Base-by-base conservation (phyloP, 2,888 invertebrate species). In the Microdon myrmicae region DNA sequence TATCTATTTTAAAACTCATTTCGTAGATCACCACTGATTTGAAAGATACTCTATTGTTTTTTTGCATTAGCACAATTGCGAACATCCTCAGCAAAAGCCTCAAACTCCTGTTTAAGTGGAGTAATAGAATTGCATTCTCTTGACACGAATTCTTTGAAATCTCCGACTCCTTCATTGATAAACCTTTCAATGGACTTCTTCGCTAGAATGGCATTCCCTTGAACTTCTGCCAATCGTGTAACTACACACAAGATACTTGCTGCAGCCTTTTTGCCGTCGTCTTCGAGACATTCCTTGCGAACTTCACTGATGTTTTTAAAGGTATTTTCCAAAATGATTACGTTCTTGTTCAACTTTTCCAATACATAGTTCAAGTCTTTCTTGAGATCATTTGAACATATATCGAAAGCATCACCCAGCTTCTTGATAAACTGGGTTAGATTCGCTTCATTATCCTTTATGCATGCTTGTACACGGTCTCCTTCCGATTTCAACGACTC, bases 1-100 rank as follows among this genome's bases (percentile, higher is more conserved):
- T n/a, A n/a, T n/a, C n/a, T n/a, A n/a, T n/a, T n/a, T n/a, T n/a
- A n/a, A n/a, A n/a, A n/a, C n/a, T n/a, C n/a, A n/a, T n/a, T n/a
- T n/a, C n/a, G n/a, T n/a, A n/a, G n/a, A n/a, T n/a, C n/a, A n/a
- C n/a, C n/a, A n/a, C n/a, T n/a, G n/a, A n/a, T n/a, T n/a, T n/a
- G n/a, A n/a, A n/a, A n/a, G n/a, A n/a, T n/a, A n/a, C n/a, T 58
- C 58, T 64, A 58, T 58, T 56, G 28, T 31, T 43, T 19, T 5
- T 6, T 20, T 9, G 9, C 20, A 3, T 47, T 7, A 9, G 47
- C 35, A 12, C 64, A 64, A 1, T 22, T 12, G 3, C 43, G 17
- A 3, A 64, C 43, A 28, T 53, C 32, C 20, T 16, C 37, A 12
- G 9, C 45, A 4, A 64, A 9, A 10, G 14, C 35, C 0, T 37